A percentile compares a stretch with the other conserved stretches of the same genome.
phyloP scores from a whole-genome alignment of 2,797 vertebrate species.

The Heterohyrax brucei region DNA sequence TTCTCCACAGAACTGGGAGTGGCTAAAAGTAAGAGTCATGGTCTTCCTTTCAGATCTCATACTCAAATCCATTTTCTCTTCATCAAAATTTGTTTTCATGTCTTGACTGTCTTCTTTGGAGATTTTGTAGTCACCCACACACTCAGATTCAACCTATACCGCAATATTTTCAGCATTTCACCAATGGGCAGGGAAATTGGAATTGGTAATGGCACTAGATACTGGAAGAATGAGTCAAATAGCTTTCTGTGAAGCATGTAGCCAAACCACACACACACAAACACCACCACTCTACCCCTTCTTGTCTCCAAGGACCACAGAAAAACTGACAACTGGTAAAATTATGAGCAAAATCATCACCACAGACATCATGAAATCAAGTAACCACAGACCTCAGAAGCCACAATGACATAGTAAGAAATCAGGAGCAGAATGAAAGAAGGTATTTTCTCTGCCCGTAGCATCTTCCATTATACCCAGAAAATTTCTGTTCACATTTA shows the following conservation, averaged over 20 bases:
- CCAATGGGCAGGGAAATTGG: not conserved
- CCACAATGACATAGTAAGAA: not conserved
- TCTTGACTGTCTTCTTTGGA: not conserved
- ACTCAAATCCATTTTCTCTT: not conserved
- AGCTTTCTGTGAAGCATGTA: not conserved
- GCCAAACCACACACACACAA: not conserved
- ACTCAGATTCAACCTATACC: not conserved
- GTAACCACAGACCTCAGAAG: slow-evolving; percentile 45
- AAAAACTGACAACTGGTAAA: not conserved
- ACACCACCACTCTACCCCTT: not conserved
- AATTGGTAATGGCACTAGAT: not conserved
- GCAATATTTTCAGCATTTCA: not conserved
- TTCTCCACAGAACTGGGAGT: not conserved
- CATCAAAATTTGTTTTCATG: not conserved
- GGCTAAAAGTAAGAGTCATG: not conserved
- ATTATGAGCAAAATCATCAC: not conserved
- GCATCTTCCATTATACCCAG: not conserved
- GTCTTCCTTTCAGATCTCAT: not conserved
- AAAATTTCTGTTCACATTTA: not conserved
- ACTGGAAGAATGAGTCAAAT: not conserved
- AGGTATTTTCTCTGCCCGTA: not conserved
- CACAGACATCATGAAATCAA: not conserved
- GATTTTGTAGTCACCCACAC: not conserved
- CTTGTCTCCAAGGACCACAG: slow-evolving; percentile 1
- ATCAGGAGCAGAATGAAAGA: not conserved